Evolutionary conservation across 2,888 invertebrate species (phyloP).

Genomic region (Lumbricus terrestris): DNA sequence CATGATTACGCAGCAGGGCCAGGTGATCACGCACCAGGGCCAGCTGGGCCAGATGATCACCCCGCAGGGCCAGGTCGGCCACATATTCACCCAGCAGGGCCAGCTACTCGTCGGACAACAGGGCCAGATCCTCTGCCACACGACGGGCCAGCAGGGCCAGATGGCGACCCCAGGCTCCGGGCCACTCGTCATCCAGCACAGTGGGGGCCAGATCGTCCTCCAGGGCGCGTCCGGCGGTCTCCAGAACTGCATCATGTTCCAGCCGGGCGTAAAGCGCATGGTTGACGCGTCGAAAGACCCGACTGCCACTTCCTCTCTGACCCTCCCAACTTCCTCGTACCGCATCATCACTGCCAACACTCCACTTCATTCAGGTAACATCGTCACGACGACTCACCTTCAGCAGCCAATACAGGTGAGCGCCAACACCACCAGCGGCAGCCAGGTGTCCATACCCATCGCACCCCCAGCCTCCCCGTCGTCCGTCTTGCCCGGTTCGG

Average conservation of each 20-base stretch:
- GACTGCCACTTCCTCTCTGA: not conserved
- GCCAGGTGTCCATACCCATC: not conserved
- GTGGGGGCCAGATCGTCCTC: slow-evolving; percentile 14
- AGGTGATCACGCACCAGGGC: not conserved
- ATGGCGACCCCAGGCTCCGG: not conserved
- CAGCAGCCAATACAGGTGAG: slow-evolving; percentile 10
- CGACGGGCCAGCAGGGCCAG: not conserved
- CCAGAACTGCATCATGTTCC: not conserved
- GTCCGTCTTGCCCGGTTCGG: not conserved
- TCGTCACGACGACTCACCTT: not conserved
- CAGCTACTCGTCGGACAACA: slow-evolving; percentile 13
- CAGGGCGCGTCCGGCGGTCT: not conserved
- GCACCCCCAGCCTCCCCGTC: not conserved
- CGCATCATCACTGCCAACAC: not conserved
- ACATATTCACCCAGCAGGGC: slow-evolving; percentile 4
- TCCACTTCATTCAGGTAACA: not conserved
- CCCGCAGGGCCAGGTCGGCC: slow-evolving; percentile 7
- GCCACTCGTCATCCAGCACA: not conserved
- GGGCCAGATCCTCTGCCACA: slow-evolving; percentile 9
- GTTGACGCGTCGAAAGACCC: not conserved
- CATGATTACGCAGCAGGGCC: not conserved
- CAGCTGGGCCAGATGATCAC: slow-evolving; percentile 23
- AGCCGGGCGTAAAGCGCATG: not conserved
- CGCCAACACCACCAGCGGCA: too few relatives aligned
- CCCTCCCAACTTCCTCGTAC: not conserved